Conservation (phyloP, 1,140 invertebrate genomes). For the Heliothis virescens region DNA sequence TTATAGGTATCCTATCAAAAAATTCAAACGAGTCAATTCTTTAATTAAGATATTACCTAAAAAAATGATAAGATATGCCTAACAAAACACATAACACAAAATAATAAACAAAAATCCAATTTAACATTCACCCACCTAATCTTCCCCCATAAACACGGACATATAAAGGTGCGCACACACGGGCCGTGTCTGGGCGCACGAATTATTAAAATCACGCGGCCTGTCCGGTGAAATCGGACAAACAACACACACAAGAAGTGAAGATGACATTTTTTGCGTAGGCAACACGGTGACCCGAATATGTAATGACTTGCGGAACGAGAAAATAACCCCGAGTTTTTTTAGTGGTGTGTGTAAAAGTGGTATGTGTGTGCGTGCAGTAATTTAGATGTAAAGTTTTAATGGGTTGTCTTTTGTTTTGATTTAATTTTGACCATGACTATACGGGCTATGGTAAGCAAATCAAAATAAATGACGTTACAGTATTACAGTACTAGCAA, state of each 20-base stretch:
- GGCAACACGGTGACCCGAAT: slow-evolving; percentile 44
- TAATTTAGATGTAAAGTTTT: background rate
- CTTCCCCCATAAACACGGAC: background rate
- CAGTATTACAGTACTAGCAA: too few species aligned
- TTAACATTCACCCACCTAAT: slow-evolving; percentile 16
- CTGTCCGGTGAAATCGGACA: slow-evolving; percentile 20
- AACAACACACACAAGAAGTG: slow-evolving; percentile 37
- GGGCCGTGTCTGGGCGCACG: background rate
- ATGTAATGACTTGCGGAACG: slow-evolving; percentile 45
- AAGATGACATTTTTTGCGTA: slow-evolving; percentile 51
- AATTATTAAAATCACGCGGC: slow-evolving; percentile 44
- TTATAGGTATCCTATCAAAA: too few species aligned
- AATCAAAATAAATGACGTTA: too few species aligned
- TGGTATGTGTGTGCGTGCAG: background rate
- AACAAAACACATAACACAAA: too few species aligned
- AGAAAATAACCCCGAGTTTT: slow-evolving; percentile 24
- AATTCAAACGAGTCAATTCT: too few species aligned
- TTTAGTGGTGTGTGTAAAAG: background rate
- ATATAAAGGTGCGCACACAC: background rate
- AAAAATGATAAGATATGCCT: too few species aligned
- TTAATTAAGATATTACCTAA: too few species aligned
- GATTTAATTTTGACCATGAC: too few species aligned
- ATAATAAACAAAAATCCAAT: background rate
- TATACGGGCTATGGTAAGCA: too few species aligned
- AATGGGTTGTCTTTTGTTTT: background rate